phyloP scores from a whole-genome alignment of 2,888 invertebrate genomes.

The Liodrosophila aerea region DNA sequence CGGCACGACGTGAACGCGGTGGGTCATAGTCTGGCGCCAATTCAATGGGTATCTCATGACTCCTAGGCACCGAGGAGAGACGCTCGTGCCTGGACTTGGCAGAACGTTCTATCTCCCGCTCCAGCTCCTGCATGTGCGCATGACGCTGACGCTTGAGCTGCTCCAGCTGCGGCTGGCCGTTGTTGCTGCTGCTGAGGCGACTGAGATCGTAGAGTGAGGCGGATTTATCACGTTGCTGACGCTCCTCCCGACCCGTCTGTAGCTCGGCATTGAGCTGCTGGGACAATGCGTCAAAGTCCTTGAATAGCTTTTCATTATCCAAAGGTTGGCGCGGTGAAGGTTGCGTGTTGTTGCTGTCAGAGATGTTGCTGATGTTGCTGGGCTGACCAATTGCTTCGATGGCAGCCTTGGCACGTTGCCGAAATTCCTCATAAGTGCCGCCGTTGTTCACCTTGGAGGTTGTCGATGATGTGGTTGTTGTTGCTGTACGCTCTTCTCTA shows the following conservation, averaged over 20 bases:
- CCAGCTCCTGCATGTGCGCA: conserved; percentile 75
- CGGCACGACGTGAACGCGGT: conserved; percentile 67
- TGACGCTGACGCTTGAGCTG: conserved; percentile 71
- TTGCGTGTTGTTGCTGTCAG: conserved; percentile 13
- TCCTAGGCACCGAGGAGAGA: conserved; percentile 55
- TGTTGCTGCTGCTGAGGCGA: conserved; percentile 34
- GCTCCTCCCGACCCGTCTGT: conserved; percentile 68
- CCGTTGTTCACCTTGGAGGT: conserved; percentile 48
- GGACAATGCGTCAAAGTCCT: conserved; percentile 82
- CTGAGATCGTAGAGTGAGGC: conserved; percentile 78
- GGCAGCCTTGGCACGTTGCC: conserved; percentile 82
- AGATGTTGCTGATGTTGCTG: conserved; percentile 18
- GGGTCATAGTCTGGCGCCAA: conserved; percentile 39
- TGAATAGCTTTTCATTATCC: conserved; percentile 81
- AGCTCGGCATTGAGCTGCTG: conserved; percentile 79
- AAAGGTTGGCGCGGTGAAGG: conserved; percentile 41
- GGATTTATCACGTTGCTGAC: conserved; percentile 69
- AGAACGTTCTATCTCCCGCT: conserved; percentile 75
- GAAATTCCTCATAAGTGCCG: conserved; percentile 80
- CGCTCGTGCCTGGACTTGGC: conserved; percentile 62
- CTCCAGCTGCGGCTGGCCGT: conserved; percentile 53
- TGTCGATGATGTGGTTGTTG: conserved; percentile 17
- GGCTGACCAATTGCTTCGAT: conserved; percentile 60
- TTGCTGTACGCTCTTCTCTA: conserved; percentile 21
- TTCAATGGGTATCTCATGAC: conserved; percentile 68